Evolutionary conservation across 2,888 invertebrate genomes (phyloP).

Genomic region (Lepidocyrtinus sp.): DNA sequence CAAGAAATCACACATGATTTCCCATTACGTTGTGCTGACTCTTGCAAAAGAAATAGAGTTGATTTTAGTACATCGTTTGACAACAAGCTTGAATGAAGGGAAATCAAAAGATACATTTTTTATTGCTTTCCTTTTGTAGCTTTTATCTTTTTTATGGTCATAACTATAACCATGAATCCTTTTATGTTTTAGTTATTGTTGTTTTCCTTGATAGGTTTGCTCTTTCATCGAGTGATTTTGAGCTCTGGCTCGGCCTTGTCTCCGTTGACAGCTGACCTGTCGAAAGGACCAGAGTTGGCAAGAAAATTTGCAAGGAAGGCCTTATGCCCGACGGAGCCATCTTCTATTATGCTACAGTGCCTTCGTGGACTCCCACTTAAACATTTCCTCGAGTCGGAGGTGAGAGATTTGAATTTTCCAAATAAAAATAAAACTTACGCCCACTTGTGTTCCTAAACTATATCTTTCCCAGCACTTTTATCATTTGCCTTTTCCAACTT

Average conservation of each 20-base stretch:
- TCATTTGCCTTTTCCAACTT: not conserved
- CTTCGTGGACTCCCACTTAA: slow-evolving; percentile 83
- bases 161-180: not conserved
- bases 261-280: slow-evolving; percentile 86
- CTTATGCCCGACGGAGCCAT: slow-evolving; percentile 70
- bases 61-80: not conserved
- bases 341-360: slow-evolving; percentile 81
- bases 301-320: slow-evolving; percentile 88
- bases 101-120: not conserved
- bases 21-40: not conserved
- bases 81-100: not conserved
- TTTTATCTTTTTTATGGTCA: not conserved
- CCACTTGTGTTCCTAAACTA: not conserved
- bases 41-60: too few species aligned
- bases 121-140: not conserved
- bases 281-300: slow-evolving; percentile 50
- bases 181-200: slow-evolving; percentile 4
- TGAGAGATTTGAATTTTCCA: slow-evolving; percentile 58
- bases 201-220: slow-evolving; percentile 79
- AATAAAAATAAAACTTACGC: not conserved
- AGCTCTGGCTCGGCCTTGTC: slow-evolving; percentile 94
- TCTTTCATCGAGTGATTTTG: slow-evolving; percentile 90
- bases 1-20: not conserved
- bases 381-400: slow-evolving; percentile 67
- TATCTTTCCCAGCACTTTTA: not conserved